Evolutionary conservation across 2,888 invertebrate species (phyloP).

Genomic region (Nomada flava): DNA sequence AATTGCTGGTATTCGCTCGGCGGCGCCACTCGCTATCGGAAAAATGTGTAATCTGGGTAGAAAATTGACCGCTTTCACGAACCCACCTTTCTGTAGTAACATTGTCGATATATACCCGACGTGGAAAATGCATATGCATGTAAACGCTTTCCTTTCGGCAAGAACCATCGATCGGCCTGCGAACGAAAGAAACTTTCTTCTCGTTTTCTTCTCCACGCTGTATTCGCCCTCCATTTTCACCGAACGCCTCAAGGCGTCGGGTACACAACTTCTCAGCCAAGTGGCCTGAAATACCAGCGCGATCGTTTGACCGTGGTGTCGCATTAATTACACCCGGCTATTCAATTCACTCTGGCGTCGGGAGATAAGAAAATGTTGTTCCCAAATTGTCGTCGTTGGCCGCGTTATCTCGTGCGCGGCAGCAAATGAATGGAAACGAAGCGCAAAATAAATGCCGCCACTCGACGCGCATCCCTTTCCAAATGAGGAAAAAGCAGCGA

Average conservation of each 20-base stretch:
- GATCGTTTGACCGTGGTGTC: not conserved
- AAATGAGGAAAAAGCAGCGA: slow-evolving; percentile 24
- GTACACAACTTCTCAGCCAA: not conserved
- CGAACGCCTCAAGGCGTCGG: no score
- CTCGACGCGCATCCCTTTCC: not conserved
- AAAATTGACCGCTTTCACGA: slow-evolving; percentile 53
- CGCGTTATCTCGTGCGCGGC: not conserved
- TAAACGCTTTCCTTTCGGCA: slow-evolving; percentile 35
- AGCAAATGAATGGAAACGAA: slow-evolving; percentile 4
- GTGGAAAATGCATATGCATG: not conserved
- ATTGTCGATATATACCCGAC: slow-evolving; percentile 30
- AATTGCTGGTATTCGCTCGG: not conserved
- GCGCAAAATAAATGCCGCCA: not conserved
- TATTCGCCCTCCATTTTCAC: not conserved
- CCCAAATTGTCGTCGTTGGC: not conserved
- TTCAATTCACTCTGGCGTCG: not conserved
- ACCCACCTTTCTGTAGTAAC: slow-evolving; percentile 17
- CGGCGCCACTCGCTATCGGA: not conserved
- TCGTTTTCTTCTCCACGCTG: not conserved
- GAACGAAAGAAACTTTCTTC: slow-evolving; percentile 21
- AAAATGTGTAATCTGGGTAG: slow-evolving; percentile 16
- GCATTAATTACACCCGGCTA: not conserved
- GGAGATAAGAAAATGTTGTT: not conserved
- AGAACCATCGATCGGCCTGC: slow-evolving; percentile 13
- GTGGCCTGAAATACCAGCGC: not conserved